A percentile compares a stretch with the other conserved stretches of the same genome.
phyloP scores from a whole-genome alignment of 2,888 invertebrate species.

The Hoplodrina blanda region DNA sequence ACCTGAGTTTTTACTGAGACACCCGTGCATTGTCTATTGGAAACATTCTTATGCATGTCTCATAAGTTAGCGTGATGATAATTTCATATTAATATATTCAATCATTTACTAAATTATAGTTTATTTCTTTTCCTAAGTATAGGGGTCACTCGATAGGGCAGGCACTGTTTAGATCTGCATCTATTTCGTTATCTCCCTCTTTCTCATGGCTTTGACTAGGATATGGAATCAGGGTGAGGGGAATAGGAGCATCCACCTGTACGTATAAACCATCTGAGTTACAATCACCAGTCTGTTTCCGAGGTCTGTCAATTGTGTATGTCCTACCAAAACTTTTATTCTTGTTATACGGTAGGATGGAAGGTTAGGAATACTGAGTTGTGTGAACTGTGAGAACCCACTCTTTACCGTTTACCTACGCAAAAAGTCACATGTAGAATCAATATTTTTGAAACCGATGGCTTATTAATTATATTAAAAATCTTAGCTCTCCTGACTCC shows the following conservation, averaged over 20 bases:
- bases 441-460: too few species aligned
- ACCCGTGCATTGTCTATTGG: slow-evolving; percentile 72
- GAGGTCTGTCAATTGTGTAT: neutral
- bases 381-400: too few species aligned
- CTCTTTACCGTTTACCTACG: too few species aligned
- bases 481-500: too few species aligned
- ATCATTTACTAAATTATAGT: slow-evolving; percentile 61
- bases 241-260: neutral
- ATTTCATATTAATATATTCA: slow-evolving; percentile 62
- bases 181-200: slow-evolving; percentile 22
- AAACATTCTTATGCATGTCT: slow-evolving; percentile 71
- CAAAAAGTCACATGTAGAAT: too few species aligned
- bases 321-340: neutral
- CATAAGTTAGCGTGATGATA: slow-evolving; percentile 57
- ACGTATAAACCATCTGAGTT: neutral
- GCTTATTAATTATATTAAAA: too few species aligned
- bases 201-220: neutral
- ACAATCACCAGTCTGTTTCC: neutral
- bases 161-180: slow-evolving; percentile 16
- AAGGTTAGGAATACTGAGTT: too few species aligned
- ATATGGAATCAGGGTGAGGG: neutral
- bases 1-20: slow-evolving; percentile 75
- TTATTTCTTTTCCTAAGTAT: slow-evolving; percentile 52
- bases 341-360: too few species aligned
- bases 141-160: slow-evolving; percentile 26